Conservation (phyloP, 2,797 vertebrate genomes). For the Girardinus metallicus region DNA sequence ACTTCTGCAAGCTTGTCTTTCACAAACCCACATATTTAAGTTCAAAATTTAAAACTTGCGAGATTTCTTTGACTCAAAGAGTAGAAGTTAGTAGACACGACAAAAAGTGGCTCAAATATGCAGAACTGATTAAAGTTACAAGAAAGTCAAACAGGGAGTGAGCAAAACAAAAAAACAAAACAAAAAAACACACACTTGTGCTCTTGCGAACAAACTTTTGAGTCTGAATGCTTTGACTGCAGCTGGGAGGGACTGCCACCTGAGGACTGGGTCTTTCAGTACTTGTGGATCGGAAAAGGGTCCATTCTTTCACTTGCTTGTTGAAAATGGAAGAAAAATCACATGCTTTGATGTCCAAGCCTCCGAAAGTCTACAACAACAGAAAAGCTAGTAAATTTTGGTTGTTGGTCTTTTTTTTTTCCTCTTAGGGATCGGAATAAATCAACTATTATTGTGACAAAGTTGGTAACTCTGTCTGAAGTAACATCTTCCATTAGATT, state of each 20-base stretch:
- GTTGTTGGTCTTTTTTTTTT: not conserved
- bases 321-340: not conserved
- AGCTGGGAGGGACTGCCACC: not conserved
- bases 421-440: not conserved
- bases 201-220: not conserved
- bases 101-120: too few species aligned
- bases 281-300: not conserved
- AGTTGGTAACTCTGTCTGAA: not conserved
- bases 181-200: not conserved
- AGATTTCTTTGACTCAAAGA: too few species aligned
- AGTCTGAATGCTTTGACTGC: not conserved
- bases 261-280: not conserved
- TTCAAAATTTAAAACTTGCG: too few species aligned
- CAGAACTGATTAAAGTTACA: not conserved
- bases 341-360: not conserved
- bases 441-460: not conserved
- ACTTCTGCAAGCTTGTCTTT: too few species aligned
- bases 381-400: not conserved
- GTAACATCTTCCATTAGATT: not conserved
- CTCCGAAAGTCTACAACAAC: not conserved
- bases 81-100: too few species aligned
- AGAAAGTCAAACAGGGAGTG: not conserved
- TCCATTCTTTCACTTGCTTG: not conserved
- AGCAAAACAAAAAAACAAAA: not conserved
- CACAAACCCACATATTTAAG: too few species aligned